Percentiles rank a stretch among this genome's conserved stretches.
Evolutionary conservation across 2,113 vertebrate species (phyloP).

Genomic region (Natator depressus): DNA sequence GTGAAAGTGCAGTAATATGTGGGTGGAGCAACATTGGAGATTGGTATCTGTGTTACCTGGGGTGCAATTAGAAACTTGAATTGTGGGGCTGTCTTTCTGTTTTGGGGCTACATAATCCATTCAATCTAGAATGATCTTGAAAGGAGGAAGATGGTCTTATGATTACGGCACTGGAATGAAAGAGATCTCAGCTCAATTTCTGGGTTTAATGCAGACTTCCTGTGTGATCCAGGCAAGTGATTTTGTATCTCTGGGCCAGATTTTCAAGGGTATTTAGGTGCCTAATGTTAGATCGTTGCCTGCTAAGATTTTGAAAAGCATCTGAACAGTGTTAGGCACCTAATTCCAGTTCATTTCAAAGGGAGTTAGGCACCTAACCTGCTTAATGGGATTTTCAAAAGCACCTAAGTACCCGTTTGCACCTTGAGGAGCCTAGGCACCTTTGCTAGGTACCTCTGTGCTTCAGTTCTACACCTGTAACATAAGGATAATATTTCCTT

Average conservation of each 20-base stretch:
- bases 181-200: neutral
- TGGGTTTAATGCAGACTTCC: neutral
- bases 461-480: neutral
- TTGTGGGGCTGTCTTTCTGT: neutral
- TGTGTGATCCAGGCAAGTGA: neutral
- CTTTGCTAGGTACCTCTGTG: neutral
- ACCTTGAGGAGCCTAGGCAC: neutral
- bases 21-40: neutral
- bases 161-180: neutral
- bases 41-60: neutral
- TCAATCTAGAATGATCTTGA: neutral
- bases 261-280: neutral
- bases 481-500: neutral
- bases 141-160: neutral
- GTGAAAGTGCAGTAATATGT: neutral
- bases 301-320: neutral
- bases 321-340: neutral
- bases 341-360: neutral
- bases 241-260: neutral
- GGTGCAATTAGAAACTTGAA: neutral
- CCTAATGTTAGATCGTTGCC: neutral
- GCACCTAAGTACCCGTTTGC: neutral
- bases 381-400: neutral
- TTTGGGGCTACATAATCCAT: neutral
- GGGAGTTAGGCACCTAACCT: neutral